phyloP scores from a whole-genome alignment of 2,888 invertebrate species.

The Phengaris arion region DNA sequence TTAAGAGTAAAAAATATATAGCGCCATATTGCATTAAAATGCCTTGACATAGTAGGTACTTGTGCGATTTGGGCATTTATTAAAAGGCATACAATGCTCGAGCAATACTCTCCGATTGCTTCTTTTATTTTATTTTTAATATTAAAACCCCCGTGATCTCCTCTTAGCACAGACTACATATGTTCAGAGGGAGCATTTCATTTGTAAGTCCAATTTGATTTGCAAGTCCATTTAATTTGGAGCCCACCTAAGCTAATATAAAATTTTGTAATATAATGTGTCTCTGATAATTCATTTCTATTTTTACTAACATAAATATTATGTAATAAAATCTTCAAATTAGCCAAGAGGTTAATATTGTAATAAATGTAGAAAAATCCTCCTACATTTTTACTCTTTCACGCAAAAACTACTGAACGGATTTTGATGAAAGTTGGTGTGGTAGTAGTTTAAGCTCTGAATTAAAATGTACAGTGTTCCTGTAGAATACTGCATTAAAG shows the following conservation, averaged over 20 bases:
- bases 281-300: no score
- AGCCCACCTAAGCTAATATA: not conserved
- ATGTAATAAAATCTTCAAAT: no score
- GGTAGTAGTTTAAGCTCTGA: no score
- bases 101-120: constrained; percentile 63
- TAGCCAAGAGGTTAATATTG: no score
- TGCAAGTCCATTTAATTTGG: not conserved
- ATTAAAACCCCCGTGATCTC: constrained; percentile 68
- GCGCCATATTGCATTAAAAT: constrained; percentile 47
- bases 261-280: no score
- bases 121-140: constrained; percentile 76
- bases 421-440: no score
- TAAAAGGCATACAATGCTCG: constrained; percentile 73
- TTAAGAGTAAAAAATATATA: constrained; percentile 22
- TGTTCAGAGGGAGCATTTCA: not conserved
- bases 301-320: no score
- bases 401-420: no score
- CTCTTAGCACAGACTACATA: constrained; percentile 45
- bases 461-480: no score
- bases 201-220: not conserved
- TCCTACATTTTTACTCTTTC: no score
- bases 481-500: no score
- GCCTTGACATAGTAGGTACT: constrained; percentile 49
- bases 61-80: constrained; percentile 72
- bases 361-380: no score